Percentiles rank a stretch among this genome's conserved stretches.
phyloP scores from a whole-genome alignment of 2,797 vertebrate genomes.

The Apodemus agrarius region DNA sequence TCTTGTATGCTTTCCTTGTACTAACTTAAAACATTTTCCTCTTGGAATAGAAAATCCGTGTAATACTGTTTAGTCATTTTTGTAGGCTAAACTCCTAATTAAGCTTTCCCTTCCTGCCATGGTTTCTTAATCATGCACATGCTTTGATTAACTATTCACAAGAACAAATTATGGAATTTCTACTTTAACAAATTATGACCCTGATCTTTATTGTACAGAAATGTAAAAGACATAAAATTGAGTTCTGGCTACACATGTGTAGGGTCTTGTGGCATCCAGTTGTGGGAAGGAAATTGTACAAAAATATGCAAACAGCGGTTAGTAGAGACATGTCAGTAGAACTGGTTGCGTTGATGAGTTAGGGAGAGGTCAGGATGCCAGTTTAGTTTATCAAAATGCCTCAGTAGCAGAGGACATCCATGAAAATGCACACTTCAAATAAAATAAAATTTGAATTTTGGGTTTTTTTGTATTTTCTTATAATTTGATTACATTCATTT shows the following conservation, averaged over 20 bases:
- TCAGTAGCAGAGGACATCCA: background rate
- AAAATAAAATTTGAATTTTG: background rate
- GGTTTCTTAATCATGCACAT: background rate
- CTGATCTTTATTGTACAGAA: background rate
- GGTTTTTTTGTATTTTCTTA: background rate
- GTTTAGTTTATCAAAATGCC: constrained; percentile 22
- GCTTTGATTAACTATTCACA: constrained; percentile 2
- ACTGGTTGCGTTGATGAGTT: background rate
- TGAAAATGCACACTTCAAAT: constrained; percentile 11
- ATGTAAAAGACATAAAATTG: constrained; percentile 23
- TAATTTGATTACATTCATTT: background rate
- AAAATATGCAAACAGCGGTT: constrained; percentile 54
- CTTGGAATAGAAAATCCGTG: background rate
- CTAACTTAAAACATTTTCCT: background rate
- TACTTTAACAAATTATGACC: constrained; percentile 10
- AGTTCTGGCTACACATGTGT: background rate
- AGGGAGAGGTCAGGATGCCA: background rate
- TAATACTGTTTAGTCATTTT: background rate
- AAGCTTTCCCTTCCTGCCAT: background rate
- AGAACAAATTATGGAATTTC: constrained; percentile 14
- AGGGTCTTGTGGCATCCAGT: background rate
- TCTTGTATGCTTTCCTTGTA: background rate
- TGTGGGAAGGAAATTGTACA: background rate
- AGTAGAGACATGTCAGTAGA: constrained; percentile 46
- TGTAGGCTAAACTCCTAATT: background rate